Evolutionary conservation across 1,140 invertebrate species (phyloP).

Genomic region (Halictus rubicundus): DNA sequence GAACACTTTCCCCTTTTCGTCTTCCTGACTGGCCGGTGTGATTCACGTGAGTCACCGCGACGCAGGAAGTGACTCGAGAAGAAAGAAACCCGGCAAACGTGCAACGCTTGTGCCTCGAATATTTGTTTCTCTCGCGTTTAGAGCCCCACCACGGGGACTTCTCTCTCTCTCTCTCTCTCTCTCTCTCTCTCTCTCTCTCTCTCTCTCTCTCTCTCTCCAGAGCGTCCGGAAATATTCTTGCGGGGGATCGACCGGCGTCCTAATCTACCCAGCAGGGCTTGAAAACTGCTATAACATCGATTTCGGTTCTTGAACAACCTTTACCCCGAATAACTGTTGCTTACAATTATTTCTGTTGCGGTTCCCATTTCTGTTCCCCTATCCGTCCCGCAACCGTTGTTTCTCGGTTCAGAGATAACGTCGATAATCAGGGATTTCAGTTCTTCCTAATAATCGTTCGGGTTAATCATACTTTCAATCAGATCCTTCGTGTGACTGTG

Average conservation of each 20-base stretch:
- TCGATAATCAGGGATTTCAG: no score
- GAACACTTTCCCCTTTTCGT: slow-evolving; percentile 34
- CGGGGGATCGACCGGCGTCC: not conserved
- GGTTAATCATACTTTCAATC: no score
- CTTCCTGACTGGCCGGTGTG: slow-evolving; percentile 42
- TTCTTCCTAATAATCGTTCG: no score
- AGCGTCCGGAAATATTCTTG: not conserved
- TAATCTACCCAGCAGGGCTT: not conserved
- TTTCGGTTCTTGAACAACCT: no score
- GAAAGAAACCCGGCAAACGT: slow-evolving; percentile 55
- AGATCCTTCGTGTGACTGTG: no score
- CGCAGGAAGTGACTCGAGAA: slow-evolving; percentile 64
- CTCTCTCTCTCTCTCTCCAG: not conserved
- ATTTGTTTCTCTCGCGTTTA: slow-evolving; percentile 27
- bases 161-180: not conserved
- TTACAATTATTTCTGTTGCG: no score
- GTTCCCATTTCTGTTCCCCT: no score
- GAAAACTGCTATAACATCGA: no score
- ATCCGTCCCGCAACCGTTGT: no score
- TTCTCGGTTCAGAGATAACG: no score
- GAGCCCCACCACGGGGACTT: not conserved
- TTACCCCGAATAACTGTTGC: no score
- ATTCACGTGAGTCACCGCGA: slow-evolving; percentile 60
- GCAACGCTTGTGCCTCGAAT: slow-evolving; percentile 23
- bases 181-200: not conserved